These are phyloP conservation scores for Etheostoma spectabile DNA, from an alignment of 2,113 vertebrate genomes.

Conservation along the genomic window DNA sequence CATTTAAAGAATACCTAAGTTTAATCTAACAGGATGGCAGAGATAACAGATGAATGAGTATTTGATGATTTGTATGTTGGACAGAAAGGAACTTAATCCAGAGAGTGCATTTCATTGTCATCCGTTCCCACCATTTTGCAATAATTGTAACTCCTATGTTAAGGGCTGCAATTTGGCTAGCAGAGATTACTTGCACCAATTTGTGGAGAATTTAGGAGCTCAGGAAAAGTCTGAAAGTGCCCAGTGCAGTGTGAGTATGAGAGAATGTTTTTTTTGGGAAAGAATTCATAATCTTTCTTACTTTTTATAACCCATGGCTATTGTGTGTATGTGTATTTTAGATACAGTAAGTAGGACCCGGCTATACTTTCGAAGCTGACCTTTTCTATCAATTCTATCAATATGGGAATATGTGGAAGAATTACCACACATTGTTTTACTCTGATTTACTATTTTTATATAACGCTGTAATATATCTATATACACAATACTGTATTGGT, in stretches of 20 bases:
- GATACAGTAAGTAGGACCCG: slow-evolving; percentile 64
- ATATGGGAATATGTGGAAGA: slow-evolving; percentile 60
- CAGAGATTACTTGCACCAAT: slow-evolving; percentile 80
- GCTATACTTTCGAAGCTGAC: slow-evolving; percentile 74
- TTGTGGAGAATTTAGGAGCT: slow-evolving; percentile 78
- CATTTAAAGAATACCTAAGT: slow-evolving; percentile 44
- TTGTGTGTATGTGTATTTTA: slow-evolving; percentile 66
- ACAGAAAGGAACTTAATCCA: slow-evolving; percentile 51
- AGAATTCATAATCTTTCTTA: slow-evolving; percentile 52
- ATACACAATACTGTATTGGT: slow-evolving; percentile 64
- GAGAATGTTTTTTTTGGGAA: slow-evolving; percentile 45
- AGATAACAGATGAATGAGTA: slow-evolving; percentile 15
- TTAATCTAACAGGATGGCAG: slow-evolving; percentile 20
- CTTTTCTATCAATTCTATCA: slow-evolving; percentile 77
- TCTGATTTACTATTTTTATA: slow-evolving; percentile 81
- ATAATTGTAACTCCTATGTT: slow-evolving; percentile 73
- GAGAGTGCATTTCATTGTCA: slow-evolving; percentile 76
- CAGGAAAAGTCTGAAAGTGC: slow-evolving; percentile 83
- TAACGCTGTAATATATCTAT: slow-evolving; percentile 67
- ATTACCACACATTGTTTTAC: slow-evolving; percentile 50
- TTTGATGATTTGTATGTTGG: slow-evolving; percentile 61
- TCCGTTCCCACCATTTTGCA: slow-evolving; percentile 75
- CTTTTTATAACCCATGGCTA: slow-evolving; percentile 68
- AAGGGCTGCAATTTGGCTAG: slow-evolving; percentile 81
- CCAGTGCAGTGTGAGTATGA: slow-evolving; percentile 73